A percentile compares a stretch with the other conserved stretches of the same genome.
Evolutionary conservation across 2,888 invertebrate genomes (phyloP).

Genomic region (Diaperis boleti): DNA sequence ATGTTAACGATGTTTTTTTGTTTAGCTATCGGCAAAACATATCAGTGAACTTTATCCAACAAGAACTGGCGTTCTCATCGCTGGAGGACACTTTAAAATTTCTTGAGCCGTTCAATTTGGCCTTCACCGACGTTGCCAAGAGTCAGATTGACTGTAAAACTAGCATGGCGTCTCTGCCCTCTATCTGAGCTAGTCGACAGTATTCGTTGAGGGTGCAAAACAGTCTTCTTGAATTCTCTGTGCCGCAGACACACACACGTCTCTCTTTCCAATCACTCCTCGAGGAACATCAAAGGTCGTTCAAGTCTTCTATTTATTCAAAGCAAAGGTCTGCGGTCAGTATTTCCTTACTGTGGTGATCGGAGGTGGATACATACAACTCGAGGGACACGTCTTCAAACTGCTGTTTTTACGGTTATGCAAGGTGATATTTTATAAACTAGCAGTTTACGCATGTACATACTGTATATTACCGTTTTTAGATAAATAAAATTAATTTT

Average conservation of each 20-base stretch:
- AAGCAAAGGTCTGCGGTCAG: not conserved
- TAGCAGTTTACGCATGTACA: slow-evolving; percentile 18
- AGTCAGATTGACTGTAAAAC: slow-evolving; percentile 92
- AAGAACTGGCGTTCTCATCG: slow-evolving; percentile 90
- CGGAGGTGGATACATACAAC: not conserved
- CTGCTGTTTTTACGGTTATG: not conserved
- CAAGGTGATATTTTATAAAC: slow-evolving; percentile 3
- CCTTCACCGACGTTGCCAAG: slow-evolving; percentile 77
- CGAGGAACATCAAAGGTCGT: not conserved
- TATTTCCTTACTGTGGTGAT: not conserved
- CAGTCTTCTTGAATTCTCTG: slow-evolving; percentile 21
- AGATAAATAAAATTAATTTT: slow-evolving; percentile 27
- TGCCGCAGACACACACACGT: slow-evolving; percentile 6
- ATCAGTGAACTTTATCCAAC: slow-evolving; percentile 86
- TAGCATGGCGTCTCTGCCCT: slow-evolving; percentile 73
- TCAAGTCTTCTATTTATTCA: slow-evolving; percentile 4
- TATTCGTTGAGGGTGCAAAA: slow-evolving; percentile 15
- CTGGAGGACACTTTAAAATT: slow-evolving; percentile 88
- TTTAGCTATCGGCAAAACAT: slow-evolving; percentile 94
- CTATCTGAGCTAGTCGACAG: slow-evolving; percentile 66
- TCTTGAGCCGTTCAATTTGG: slow-evolving; percentile 84
- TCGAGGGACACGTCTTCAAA: slow-evolving; percentile 4
- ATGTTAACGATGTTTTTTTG: slow-evolving; percentile 58
- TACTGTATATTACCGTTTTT: slow-evolving; percentile 32
- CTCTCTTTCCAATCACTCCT: not conserved